Evolutionary conservation across 2,888 invertebrate genomes (phyloP).

Genomic region (Abrostola triplasia): DNA sequence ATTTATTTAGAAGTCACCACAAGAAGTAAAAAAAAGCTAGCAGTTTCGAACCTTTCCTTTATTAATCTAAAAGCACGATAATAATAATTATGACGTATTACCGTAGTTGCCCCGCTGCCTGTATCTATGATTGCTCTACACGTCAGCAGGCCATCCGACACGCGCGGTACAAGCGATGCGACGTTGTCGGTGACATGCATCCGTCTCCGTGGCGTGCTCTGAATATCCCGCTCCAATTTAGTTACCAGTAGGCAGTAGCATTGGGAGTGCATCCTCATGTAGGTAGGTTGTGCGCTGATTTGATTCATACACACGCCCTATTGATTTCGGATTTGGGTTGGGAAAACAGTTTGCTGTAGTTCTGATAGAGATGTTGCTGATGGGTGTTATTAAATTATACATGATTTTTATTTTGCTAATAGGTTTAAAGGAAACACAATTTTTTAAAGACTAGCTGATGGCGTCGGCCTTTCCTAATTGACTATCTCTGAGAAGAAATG

Average conservation of each 20-base stretch:
- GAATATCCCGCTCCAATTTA: constrained; percentile 33
- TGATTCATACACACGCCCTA: constrained; percentile 4
- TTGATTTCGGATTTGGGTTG: background rate
- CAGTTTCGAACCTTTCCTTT: too few relatives aligned
- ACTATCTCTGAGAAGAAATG: too few relatives aligned
- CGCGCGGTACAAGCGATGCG: constrained; percentile 5
- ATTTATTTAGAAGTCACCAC: too few relatives aligned
- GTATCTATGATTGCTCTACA: constrained; percentile 14
- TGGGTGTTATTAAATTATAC: too few relatives aligned
- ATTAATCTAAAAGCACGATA: background rate
- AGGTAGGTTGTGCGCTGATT: background rate
- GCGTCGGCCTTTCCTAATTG: too few relatives aligned
- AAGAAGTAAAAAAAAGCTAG: too few relatives aligned
- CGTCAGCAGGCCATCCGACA: constrained; percentile 12
- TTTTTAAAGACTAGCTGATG: too few relatives aligned
- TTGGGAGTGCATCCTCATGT: background rate
- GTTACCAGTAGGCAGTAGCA: background rate
- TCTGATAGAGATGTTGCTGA: too few relatives aligned
- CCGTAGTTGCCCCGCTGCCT: background rate
- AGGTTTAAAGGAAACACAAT: too few relatives aligned
- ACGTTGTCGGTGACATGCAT: constrained; percentile 18
- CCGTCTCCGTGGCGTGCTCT: constrained; percentile 20
- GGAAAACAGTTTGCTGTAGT: background rate
- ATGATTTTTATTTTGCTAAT: too few relatives aligned
- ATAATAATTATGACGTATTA: background rate